Base-by-base conservation (phyloP, 2,888 invertebrate genomes). In the Serrognathus titanus region DNA sequence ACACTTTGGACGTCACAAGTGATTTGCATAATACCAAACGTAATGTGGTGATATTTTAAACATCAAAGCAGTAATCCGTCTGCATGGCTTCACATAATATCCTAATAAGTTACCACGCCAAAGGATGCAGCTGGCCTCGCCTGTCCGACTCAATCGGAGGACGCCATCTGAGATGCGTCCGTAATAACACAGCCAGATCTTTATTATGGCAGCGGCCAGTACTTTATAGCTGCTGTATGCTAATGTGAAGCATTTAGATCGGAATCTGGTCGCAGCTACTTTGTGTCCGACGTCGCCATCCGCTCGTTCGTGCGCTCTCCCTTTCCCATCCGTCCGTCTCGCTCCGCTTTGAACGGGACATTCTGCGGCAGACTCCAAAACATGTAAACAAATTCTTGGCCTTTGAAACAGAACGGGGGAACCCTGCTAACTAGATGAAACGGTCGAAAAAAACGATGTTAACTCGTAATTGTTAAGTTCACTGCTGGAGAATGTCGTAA, bases 201-300 rank as follows among this genome's bases (percentile, higher is more conserved):
- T 69, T 68, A 68, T 67, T 65, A 60, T 62, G 60, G 63, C 66
- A 62, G 60, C 63, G 62, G 59, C 55, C 63, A 62, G 64, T 68
- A 70, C 69, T 72, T 73, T 71, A 72, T 69, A 67, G 73, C 73
- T 66, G 70, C 69, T 64, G 71, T 75, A 77, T 77, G 77, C 75
- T 77, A 77, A 77, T 77, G 72, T 72, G 69, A 68, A 69, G 72
- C 75, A 76, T 77, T 76, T 75, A 77, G 77, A 77, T 77, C 73
- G 75, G 71, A 76, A 77, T 77, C 77, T 77, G 64, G 71, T 65
- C 71, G 64, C 53, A 47, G 72, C 73, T 72, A 71, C 74, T 74
- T 70, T 71, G 71, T 35, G 53, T 46, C 48, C 53, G 53, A 57
- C 53, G 49, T 46, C 47, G 52, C 51, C 43, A 31, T 41, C 37